Evolutionary conservation across 2,113 vertebrate genomes (phyloP), one percentile per base, ranked within the genome.

Genomic region (Todiramphus saurophagus): DNA sequence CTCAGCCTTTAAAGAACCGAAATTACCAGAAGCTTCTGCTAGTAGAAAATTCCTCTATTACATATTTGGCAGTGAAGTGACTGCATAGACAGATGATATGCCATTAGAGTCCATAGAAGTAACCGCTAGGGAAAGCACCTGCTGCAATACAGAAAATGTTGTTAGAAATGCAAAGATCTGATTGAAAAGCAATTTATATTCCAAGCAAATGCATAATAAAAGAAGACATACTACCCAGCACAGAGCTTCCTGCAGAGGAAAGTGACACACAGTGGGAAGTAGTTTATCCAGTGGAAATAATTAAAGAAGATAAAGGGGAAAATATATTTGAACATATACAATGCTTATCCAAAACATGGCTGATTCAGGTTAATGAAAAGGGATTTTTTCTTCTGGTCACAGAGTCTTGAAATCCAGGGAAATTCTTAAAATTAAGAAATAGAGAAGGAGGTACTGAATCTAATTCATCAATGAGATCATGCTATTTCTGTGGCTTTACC

Each of bases 151-250:
- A 89, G 96, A 95, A 93, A 93, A 94, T 96, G 96, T 83, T 89
- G 89, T 96, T 97, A 95, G 89, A 96, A 96, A 95, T 94, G 91
- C 92, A 96, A 96, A 96, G 87, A 85, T 93, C 91, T 94, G 95
- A 94, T 95, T 97, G 96, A 96, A 96, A 97, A 96, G 95, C 91
- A 96, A 96, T 96, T 96, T 96, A 96, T 93, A 97, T 93, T 96
- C 89, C 66, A 87, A 88, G 93, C 67, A 96, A 97, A 94, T 69
- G 84, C 87, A 87, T 95, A 95, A 87, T 91, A 94, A 94, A 74
- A 89, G 86, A 91, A 96, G 91, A 96, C 78, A 94, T 46, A 74
- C 70, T 90, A 76, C 59, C 44, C 89, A 41, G 55, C 0, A 0
- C 1, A 95, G 55, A 95, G 89, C 83, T 95, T 95, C 89, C 91